Conservation (phyloP, 2,797 vertebrate species). For the Orientallactaga sibirica region DNA sequence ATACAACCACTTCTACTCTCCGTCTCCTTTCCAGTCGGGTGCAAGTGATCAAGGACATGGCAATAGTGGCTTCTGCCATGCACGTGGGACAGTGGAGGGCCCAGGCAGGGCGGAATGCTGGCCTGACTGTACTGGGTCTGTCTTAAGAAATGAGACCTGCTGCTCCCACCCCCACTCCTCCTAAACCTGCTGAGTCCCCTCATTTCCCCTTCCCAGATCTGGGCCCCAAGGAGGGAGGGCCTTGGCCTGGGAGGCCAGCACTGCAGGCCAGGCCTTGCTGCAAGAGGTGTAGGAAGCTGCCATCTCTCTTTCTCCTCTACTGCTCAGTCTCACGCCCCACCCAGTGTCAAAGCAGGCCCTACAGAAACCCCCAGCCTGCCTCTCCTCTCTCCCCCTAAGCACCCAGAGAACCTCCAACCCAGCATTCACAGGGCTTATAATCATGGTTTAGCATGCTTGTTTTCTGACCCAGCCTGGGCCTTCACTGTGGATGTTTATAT, state of each 20-base stretch:
- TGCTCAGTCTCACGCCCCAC: not conserved
- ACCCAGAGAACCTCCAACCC: no score
- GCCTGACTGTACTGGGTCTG: not conserved
- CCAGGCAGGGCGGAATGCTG: not conserved
- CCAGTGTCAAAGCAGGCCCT: accelerated
- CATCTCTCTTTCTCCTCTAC: not conserved
- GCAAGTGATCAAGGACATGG: not conserved
- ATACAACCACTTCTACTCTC: not conserved
- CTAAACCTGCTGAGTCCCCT: constrained; percentile 5
- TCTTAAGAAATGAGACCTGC: not conserved
- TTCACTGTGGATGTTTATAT: not conserved
- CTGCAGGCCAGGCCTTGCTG: not conserved
- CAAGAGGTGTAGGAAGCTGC: not conserved
- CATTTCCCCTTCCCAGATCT: constrained; percentile 3
- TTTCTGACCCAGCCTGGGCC: not conserved
- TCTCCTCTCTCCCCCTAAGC: not conserved
- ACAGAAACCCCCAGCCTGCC: not conserved
- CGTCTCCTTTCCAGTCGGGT: not conserved
- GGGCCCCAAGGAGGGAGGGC: constrained; percentile 20
- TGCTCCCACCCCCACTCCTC: not conserved
- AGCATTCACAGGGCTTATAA: not conserved
- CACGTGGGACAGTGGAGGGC: not conserved
- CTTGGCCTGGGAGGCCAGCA: not conserved
- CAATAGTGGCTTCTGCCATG: not conserved
- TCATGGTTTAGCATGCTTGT: accelerated